phyloP scores from a whole-genome alignment of 2,888 invertebrate genomes.

The Strigamia transsilvanica region DNA sequence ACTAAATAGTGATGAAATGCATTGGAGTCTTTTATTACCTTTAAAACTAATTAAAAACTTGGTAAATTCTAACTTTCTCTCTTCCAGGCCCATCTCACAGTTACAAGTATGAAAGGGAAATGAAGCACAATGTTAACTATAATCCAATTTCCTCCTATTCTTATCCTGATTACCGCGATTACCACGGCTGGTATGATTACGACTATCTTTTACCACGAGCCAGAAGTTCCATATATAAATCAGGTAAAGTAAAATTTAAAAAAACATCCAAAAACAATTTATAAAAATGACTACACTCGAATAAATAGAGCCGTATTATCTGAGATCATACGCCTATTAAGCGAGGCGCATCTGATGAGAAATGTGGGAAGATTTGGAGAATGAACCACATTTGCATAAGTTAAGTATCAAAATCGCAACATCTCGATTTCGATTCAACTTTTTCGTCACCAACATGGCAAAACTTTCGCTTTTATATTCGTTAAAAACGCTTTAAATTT shows the following conservation, averaged over 20 bases:
- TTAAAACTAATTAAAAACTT: too few species aligned
- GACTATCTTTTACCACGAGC: conserved; percentile 10
- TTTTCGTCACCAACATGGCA: too few species aligned
- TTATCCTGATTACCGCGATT: conserved; percentile 15
- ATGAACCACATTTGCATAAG: not conserved
- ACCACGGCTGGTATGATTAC: conserved; percentile 2
- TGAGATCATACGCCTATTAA: not conserved
- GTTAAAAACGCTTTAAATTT: too few species aligned
- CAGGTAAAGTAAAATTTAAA: not conserved
- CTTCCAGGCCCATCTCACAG: conserved; percentile 14
- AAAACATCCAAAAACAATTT: too few species aligned
- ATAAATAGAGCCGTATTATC: not conserved
- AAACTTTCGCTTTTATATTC: too few species aligned
- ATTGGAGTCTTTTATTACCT: too few species aligned
- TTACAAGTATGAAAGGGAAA: conserved; percentile 3
- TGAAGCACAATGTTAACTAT: not conserved
- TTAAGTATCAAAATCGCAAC: not conserved
- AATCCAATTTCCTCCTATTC: not conserved
- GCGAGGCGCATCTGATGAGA: not conserved
- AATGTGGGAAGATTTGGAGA: not conserved
- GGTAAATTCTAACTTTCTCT: not conserved
- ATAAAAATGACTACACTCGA: too few species aligned
- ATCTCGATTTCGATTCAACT: too few species aligned
- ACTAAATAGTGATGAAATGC: not conserved
- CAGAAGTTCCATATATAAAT: not conserved